These are phyloP conservation scores for Scarus forsteni DNA, from an alignment of 2,797 vertebrate genomes.

Conservation along the genomic window DNA sequence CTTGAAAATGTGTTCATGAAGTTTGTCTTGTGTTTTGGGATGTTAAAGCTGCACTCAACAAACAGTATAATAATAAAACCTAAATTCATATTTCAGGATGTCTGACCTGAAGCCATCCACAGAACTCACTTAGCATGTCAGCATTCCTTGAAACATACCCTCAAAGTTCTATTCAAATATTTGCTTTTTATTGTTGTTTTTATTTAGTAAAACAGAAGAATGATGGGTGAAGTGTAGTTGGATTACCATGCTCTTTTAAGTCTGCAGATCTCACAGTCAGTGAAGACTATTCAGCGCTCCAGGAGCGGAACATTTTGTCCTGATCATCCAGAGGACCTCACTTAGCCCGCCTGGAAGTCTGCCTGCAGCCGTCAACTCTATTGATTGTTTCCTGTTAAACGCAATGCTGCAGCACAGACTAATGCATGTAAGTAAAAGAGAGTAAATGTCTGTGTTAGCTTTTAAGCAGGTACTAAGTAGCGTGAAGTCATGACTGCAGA, in stretches of 20 bases:
- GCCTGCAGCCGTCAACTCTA: constrained; percentile 38
- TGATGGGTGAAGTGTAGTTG: constrained; percentile 7
- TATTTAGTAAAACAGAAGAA: background rate
- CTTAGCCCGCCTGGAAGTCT: constrained; percentile 29
- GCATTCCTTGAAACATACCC: too few relatives aligned
- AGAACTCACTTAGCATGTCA: too few relatives aligned
- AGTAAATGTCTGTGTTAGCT: constrained; percentile 31
- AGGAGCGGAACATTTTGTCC: constrained; percentile 50
- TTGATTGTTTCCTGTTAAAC: constrained; percentile 49
- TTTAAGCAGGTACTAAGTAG: constrained; percentile 7
- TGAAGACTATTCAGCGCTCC: constrained; percentile 45
- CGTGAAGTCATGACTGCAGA: constrained; percentile 4
- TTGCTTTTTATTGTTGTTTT: too few relatives aligned
- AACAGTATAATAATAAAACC: too few relatives aligned
- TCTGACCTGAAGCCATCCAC: too few relatives aligned
- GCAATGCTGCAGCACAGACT: constrained; percentile 21
- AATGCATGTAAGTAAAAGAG: constrained; percentile 26
- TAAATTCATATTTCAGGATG: too few relatives aligned
- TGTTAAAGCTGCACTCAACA: too few relatives aligned
- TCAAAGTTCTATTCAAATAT: too few relatives aligned
- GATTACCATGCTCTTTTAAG: constrained; percentile 17
- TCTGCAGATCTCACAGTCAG: constrained; percentile 45
- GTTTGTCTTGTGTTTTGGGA: too few relatives aligned
- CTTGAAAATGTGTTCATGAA: too few relatives aligned
- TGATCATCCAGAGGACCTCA: constrained; percentile 47